Evolutionary conservation across 2,797 vertebrate species (phyloP).

Genomic region (Acipenser oxyrinchus): DNA sequence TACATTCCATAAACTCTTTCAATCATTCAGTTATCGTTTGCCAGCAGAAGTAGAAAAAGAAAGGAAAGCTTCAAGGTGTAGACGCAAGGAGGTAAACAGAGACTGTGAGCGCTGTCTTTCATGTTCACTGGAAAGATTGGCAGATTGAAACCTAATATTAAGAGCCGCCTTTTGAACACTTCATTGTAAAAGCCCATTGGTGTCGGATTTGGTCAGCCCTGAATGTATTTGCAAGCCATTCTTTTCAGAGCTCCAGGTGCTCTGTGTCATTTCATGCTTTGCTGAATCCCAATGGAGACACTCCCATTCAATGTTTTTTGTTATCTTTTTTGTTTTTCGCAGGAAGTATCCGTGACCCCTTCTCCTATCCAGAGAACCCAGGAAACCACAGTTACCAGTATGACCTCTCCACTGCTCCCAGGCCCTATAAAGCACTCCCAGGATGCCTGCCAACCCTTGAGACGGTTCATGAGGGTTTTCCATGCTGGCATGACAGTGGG

Average conservation of each 20-base stretch:
- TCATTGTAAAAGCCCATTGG: not conserved
- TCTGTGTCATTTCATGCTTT: not conserved
- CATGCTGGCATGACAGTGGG: not conserved
- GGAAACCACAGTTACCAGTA: slow-evolving; percentile 36
- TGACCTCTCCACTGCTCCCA: slow-evolving; percentile 40
- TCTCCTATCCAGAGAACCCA: slow-evolving; percentile 32
- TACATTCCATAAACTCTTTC: not conserved
- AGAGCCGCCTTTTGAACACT: too few relatives aligned
- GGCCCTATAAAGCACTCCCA: slow-evolving; percentile 11
- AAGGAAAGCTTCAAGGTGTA: too few relatives aligned
- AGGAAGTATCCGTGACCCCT: slow-evolving; percentile 37
- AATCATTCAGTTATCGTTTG: not conserved
- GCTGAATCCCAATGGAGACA: too few relatives aligned
- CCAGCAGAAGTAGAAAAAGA: too few relatives aligned
- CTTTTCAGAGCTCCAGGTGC: not conserved
- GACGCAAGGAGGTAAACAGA: too few relatives aligned
- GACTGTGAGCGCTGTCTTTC: too few relatives aligned
- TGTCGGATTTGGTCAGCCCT: not conserved
- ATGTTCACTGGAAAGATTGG: too few relatives aligned
- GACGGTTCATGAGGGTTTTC: slow-evolving; percentile 15
- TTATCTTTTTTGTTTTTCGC: slow-evolving; percentile 19
- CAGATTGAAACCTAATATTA: too few relatives aligned
- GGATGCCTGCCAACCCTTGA: slow-evolving; percentile 16
- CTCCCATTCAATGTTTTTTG: not conserved
- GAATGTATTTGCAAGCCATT: not conserved